A percentile compares a stretch with the other conserved stretches of the same genome.
Conservation (phyloP, 2,888 invertebrate species). For the Gryllus longicercus region DNA sequence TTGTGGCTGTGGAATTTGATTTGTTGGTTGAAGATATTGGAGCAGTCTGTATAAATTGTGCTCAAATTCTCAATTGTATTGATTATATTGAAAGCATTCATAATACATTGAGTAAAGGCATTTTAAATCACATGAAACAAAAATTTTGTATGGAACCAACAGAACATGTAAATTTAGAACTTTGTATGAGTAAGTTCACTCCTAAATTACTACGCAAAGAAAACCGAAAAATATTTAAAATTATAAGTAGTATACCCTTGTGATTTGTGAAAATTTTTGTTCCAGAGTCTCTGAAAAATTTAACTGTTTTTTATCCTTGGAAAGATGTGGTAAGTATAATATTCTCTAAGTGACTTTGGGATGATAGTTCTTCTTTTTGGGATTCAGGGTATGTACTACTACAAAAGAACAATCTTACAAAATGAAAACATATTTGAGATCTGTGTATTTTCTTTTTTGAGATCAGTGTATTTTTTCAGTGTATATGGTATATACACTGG, state of each 20-base stretch:
- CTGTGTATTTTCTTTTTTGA: no score
- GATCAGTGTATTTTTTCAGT: no score
- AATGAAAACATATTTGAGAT: no score
- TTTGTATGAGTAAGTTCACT: not conserved
- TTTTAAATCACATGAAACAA: not conserved
- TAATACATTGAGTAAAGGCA: not conserved
- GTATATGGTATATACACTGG: no score
- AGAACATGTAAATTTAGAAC: not conserved
- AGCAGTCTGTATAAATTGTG: not conserved
- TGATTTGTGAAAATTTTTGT: not conserved
- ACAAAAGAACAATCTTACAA: no score
- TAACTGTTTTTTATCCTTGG: not conserved
- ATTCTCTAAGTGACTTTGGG: no score
- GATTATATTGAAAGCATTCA: not conserved
- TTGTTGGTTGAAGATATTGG: not conserved
- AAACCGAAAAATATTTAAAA: no score
- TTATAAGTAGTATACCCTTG: not conserved
- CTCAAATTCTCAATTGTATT: not conserved
- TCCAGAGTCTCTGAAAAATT: not conserved
- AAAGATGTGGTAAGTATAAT: not conserved
- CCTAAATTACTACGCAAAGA: no score
- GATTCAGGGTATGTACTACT: no score
- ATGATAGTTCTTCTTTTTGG: no score
- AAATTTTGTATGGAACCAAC: constrained; percentile 1
- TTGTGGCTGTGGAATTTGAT: not conserved